These are phyloP conservation scores for Hormaphis cornu DNA, from an alignment of 1,140 invertebrate species.

Conservation along the genomic window DNA sequence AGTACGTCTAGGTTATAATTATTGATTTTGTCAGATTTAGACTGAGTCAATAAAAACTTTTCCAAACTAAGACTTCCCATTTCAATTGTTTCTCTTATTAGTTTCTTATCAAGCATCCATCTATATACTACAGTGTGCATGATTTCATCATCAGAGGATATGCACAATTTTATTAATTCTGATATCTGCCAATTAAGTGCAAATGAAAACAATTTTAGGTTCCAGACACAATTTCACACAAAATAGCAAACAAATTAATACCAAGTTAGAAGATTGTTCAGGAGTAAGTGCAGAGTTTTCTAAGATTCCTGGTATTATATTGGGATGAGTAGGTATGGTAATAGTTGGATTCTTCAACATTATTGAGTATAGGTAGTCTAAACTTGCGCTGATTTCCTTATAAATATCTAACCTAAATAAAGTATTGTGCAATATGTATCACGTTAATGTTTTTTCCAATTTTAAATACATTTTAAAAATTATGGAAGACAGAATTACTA, in stretches of 20 bases:
- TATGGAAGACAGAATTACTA: too few relatives aligned
- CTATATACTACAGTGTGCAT: conserved; percentile 85
- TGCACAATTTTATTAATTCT: conserved; percentile 34
- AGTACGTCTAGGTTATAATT: conserved; percentile 68
- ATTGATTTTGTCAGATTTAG: conserved; percentile 32
- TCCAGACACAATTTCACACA: too few relatives aligned
- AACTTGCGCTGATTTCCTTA: conserved; percentile 68
- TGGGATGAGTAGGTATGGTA: conserved; percentile 1
- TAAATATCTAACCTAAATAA: conserved; percentile 84
- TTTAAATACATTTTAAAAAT: too few relatives aligned
- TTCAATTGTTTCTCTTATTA: conserved; percentile 66
- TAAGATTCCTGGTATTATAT: not conserved
- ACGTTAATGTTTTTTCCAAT: too few relatives aligned
- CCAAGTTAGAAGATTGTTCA: conserved; percentile 20
- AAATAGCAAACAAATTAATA: not conserved
- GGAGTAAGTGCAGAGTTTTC: conserved; percentile 6
- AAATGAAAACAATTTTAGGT: too few relatives aligned
- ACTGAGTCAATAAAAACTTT: conserved; percentile 35
- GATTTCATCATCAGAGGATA: conserved; percentile 59
- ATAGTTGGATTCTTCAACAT: conserved; percentile 25
- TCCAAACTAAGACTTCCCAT: conserved; percentile 64
- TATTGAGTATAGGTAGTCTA: conserved; percentile 60
- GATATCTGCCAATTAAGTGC: conserved; percentile 2
- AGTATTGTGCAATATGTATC: too few relatives aligned
- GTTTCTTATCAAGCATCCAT: conserved; percentile 77